These are phyloP conservation scores for Toxotes jaculatrix DNA, from an alignment of 2,113 vertebrate species.

Conservation along the genomic window DNA sequence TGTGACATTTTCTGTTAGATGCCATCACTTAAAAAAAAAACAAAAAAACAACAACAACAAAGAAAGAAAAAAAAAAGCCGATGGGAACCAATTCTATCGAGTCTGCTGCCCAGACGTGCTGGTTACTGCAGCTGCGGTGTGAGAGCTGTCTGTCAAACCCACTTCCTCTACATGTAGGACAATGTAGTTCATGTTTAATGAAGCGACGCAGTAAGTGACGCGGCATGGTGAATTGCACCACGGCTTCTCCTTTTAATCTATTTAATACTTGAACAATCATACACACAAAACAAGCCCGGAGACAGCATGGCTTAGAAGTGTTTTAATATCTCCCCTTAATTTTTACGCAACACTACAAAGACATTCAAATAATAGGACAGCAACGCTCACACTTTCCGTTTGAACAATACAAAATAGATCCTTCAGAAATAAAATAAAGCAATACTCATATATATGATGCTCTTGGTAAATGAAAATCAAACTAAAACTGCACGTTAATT, in stretches of 20 bases:
- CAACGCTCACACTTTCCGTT: conserved; percentile 52
- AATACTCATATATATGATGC: conserved; percentile 45
- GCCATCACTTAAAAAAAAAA: too few species aligned
- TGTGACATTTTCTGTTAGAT: not conserved
- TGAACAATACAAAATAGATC: conserved; percentile 62
- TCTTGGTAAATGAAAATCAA: conserved; percentile 54
- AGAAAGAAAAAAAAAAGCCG: too few species aligned
- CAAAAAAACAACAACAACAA: too few species aligned
- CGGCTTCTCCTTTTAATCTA: not conserved
- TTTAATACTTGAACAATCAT: not conserved
- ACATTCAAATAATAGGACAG: conserved; percentile 65
- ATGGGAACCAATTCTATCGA: too few species aligned
- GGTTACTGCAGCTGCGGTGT: too few species aligned
- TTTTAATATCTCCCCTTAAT: conserved; percentile 68
- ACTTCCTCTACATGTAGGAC: not conserved
- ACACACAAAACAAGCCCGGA: not conserved
- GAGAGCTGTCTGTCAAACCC: too few species aligned
- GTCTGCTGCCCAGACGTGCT: too few species aligned
- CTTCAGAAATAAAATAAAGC: conserved; percentile 67
- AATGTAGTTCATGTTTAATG: conserved; percentile 1
- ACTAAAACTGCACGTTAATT: conserved; percentile 58
- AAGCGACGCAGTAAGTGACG: conserved; percentile 37
- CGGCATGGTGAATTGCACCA: not conserved
- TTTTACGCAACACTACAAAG: conserved; percentile 69
- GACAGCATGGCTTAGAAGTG: conserved; percentile 51